Base-by-base conservation (phyloP, 1,140 invertebrate species). In the Panagrolaimus sp. region DNA sequence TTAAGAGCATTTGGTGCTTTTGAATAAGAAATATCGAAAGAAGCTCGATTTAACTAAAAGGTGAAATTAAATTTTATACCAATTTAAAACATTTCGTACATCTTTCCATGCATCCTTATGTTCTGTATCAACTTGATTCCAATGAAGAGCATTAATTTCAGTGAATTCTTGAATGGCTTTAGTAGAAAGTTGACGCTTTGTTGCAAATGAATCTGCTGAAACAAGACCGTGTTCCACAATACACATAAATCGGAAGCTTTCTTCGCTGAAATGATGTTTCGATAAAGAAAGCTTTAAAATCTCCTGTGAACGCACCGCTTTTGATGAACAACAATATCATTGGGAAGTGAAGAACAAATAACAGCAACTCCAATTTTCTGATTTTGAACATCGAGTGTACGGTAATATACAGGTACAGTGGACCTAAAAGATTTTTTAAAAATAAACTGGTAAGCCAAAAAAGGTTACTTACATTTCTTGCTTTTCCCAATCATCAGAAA, bases 1-100 rank as follows among this genome's bases (percentile, higher is more conserved):
- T 80, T 81, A 6, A 80, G 63, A 7, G 72, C 78, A 44, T 73
- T 76, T 12, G 78, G 79, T 10, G 79, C 78, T 65, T 79, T 77
- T 14, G 78, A 80, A 43, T 72, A 69, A 24, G 76, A 77, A 52
- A 80, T 64, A 47, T 69, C 63, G 64, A 80, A 80, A 17, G 65
- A 58, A 0, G 70, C 62, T 26, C 47, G 9, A 45, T 82, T 72
- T 21, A 80, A 47, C 76, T 80, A 43, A 62, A 79, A 80, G 58
- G 8, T 45, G 24, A 32, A 0, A n/a, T 21, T 77, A 21, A 69
- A 17, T 12, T 43, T 43, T 21, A 3, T 69, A 55, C 10, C 12
- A 6, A 43, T 47, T 32, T 3, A 64, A 66, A 77, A n/a, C 26
- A 52, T 2, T 45, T 10, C 62, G 24, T 43, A 78, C 76, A 67